Conservation (phyloP, 2,113 vertebrate species). For the Perca fluviatilis region DNA sequence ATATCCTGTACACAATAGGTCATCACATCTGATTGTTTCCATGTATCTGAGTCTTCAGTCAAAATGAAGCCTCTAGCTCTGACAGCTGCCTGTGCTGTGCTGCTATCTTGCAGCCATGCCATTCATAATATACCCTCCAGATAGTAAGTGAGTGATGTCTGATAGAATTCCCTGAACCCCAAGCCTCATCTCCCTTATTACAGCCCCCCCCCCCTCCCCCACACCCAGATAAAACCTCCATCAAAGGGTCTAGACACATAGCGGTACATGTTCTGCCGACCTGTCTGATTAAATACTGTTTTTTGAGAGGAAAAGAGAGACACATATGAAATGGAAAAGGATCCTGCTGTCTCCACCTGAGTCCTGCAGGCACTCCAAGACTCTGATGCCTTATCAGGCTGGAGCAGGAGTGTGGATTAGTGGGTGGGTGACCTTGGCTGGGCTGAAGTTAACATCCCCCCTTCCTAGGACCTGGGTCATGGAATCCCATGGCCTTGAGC, state of each 20-base stretch:
- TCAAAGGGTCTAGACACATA: slow-evolving; percentile 43
- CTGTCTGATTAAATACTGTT: slow-evolving; percentile 65
- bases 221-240: slow-evolving; percentile 27
- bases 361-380: slow-evolving; percentile 50
- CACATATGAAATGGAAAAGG: slow-evolving; percentile 46
- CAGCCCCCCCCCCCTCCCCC: background rate
- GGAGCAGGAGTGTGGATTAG: slow-evolving; percentile 68
- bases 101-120: slow-evolving; percentile 22
- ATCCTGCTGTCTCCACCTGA: slow-evolving; percentile 37
- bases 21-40: slow-evolving; percentile 24
- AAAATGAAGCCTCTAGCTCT: slow-evolving; percentile 29
- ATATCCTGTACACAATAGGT: slow-evolving; percentile 1
- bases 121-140: slow-evolving; percentile 45
- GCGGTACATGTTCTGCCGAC: slow-evolving; percentile 51
- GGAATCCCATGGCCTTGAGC: slow-evolving; percentile 47
- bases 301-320: slow-evolving; percentile 33
- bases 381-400: slow-evolving; percentile 70
- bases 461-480: slow-evolving; percentile 31
- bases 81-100: background rate
- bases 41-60: slow-evolving; percentile 23
- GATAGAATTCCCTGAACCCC: slow-evolving; percentile 52
- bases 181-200: slow-evolving; percentile 21
- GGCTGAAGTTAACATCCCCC: slow-evolving; percentile 23
- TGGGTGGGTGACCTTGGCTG: slow-evolving; percentile 66
- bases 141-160: slow-evolving; percentile 44